Percentiles rank a stretch among this genome's conserved stretches.
These are phyloP conservation scores for Cynoglossus semilaevis DNA, from an alignment of 2,113 vertebrate species.

Conservation along the genomic window DNA sequence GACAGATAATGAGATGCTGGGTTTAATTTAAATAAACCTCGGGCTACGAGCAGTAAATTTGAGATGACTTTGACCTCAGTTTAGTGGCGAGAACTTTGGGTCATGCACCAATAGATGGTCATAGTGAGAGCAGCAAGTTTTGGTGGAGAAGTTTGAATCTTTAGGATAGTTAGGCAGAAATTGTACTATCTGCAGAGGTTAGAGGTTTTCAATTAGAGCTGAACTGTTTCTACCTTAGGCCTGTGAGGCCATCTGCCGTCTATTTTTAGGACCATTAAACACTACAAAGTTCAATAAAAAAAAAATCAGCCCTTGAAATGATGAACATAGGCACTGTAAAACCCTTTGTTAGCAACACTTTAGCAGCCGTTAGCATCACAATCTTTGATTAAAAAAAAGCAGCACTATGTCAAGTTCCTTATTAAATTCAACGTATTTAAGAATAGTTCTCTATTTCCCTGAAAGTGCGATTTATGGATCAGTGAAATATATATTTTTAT, in stretches of 20 bases:
- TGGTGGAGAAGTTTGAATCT: slow-evolving; percentile 1
- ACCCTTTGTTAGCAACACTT: too few species aligned
- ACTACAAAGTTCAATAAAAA: slow-evolving; percentile 8
- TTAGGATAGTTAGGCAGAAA: slow-evolving; percentile 2
- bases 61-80: slow-evolving; percentile 20
- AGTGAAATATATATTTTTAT: too few species aligned
- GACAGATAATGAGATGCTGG: neutral
- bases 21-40: neutral
- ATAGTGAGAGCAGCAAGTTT: neutral
- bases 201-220: slow-evolving; percentile 16
- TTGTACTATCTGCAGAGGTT: slow-evolving; percentile 5
- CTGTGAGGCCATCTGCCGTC: neutral
- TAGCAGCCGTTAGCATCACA: too few species aligned
- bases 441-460: too few species aligned
- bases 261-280: slow-evolving; percentile 8
- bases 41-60: neutral
- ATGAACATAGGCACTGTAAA: neutral
- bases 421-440: too few species aligned
- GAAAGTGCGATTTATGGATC: too few species aligned
- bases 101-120: neutral
- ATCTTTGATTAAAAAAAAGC: too few species aligned
- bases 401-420: too few species aligned
- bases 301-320: slow-evolving; percentile 31
- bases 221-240: slow-evolving; percentile 1
- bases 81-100: neutral